These are phyloP conservation scores for Myioborus melanocephalus DNA, from an alignment of 2,797 vertebrate genomes.

Conservation along the genomic window DNA sequence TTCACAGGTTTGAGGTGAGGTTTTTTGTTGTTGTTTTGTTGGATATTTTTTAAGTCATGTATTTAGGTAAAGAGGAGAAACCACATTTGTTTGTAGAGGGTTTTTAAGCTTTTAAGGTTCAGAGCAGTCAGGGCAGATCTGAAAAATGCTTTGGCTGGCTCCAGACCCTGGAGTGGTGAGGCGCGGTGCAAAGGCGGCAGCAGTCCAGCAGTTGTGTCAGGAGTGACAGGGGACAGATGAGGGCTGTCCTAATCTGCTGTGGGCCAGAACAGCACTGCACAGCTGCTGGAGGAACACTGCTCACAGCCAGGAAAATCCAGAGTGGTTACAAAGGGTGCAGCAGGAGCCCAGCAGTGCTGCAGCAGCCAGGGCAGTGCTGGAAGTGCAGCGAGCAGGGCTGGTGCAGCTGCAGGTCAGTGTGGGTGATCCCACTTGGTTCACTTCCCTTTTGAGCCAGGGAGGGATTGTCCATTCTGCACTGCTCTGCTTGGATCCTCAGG, in stretches of 20 bases:
- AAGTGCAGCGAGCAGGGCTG: not conserved
- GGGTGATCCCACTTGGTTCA: not conserved
- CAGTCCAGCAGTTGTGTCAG: not conserved
- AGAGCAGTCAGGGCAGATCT: not conserved
- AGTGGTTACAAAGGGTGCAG: rapidly evolving
- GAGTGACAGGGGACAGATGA: not conserved
- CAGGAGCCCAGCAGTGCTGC: rapidly evolving
- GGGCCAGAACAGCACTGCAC: not conserved
- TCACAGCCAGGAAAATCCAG: not conserved
- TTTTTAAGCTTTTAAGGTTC: not conserved
- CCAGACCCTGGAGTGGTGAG: rapidly evolving
- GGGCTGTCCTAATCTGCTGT: rapidly evolving
- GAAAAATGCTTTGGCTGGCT: not conserved
- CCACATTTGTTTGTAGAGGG: not conserved
- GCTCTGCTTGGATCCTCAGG: rapidly evolving
- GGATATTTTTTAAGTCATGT: not conserved
- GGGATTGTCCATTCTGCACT: rapidly evolving
- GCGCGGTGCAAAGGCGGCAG: rapidly evolving
- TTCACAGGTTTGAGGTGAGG: not conserved
- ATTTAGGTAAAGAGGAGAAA: not conserved
- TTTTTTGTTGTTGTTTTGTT: not conserved
- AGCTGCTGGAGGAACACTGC: rapidly evolving
- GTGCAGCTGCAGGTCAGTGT: not conserved
- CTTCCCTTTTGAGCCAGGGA: not conserved
- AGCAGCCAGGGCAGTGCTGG: not conserved